Evolutionary conservation across 2,113 vertebrate species (phyloP).

Genomic region (Hippolais icterina): DNA sequence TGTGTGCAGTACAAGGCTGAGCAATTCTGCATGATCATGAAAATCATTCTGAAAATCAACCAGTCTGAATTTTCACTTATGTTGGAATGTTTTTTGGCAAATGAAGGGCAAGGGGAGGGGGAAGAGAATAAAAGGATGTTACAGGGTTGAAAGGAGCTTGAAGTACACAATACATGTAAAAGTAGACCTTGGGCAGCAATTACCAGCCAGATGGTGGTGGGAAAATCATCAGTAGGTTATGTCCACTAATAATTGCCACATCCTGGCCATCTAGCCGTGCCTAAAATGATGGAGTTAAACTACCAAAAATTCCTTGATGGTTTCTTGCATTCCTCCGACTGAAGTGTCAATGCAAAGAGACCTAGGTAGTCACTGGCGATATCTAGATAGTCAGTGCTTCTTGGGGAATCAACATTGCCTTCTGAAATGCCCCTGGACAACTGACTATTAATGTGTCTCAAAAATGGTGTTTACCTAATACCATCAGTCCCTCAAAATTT

Average conservation of each 20-base stretch:
- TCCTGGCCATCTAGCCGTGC: not conserved
- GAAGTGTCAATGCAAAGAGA: not conserved
- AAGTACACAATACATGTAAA: not conserved
- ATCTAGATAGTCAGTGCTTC: not conserved
- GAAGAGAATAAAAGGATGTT: not conserved
- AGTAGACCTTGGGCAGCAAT: not conserved
- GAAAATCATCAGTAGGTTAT: not conserved
- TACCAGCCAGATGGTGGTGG: not conserved
- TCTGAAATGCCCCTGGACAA: not conserved
- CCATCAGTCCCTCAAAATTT: not conserved
- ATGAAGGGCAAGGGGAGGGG: not conserved
- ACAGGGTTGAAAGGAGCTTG: not conserved
- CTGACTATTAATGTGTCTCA: not conserved
- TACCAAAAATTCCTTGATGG: not conserved
- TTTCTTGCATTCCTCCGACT: not conserved
- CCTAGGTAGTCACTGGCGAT: not conserved
- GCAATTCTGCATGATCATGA: not conserved
- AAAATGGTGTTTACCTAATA: not conserved
- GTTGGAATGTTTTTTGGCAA: not conserved
- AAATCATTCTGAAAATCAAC: not conserved
- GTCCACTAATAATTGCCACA: not conserved
- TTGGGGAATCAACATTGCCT: fast-evolving
- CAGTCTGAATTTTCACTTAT: not conserved
- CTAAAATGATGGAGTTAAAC: not conserved
- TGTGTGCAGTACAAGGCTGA: not conserved